Evolutionary conservation across 2,113 vertebrate genomes (phyloP).

Genomic region (Podarcis raffonei): DNA sequence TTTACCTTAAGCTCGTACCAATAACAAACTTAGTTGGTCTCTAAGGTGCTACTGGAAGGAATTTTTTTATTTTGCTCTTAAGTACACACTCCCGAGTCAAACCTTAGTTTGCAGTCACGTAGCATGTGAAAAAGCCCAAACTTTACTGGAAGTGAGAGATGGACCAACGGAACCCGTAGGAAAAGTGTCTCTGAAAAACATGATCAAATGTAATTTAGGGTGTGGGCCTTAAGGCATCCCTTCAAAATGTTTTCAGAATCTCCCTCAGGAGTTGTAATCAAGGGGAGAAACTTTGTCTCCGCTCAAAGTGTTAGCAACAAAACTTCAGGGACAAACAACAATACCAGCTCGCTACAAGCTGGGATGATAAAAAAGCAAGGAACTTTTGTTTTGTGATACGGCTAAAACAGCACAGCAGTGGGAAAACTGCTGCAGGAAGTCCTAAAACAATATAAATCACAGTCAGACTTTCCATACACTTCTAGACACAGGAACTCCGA

Average conservation of each 20-base stretch:
- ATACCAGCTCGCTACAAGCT: constrained; percentile 34
- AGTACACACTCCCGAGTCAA: not conserved
- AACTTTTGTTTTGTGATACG: constrained; percentile 60
- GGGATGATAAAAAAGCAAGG: constrained; percentile 52
- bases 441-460: constrained; percentile 76
- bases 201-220: constrained; percentile 7
- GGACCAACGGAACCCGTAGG: not conserved
- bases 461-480: constrained; percentile 74
- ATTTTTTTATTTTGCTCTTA: not conserved
- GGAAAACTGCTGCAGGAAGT: constrained; percentile 77
- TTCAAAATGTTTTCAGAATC: not conserved
- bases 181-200: not conserved
- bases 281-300: not conserved
- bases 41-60: no score
- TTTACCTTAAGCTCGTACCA: no score
- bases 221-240: constrained; percentile 1
- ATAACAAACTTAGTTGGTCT: no score
- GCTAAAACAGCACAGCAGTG: constrained; percentile 66
- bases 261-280: constrained; percentile 27
- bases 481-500: constrained; percentile 76
- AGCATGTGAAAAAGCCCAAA: not conserved
- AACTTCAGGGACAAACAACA: constrained; percentile 56
- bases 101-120: not conserved
- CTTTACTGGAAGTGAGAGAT: not conserved
- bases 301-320: constrained; percentile 45